Conservation (phyloP, 2,113 vertebrate species). For the Eudyptes chrysolophus region DNA sequence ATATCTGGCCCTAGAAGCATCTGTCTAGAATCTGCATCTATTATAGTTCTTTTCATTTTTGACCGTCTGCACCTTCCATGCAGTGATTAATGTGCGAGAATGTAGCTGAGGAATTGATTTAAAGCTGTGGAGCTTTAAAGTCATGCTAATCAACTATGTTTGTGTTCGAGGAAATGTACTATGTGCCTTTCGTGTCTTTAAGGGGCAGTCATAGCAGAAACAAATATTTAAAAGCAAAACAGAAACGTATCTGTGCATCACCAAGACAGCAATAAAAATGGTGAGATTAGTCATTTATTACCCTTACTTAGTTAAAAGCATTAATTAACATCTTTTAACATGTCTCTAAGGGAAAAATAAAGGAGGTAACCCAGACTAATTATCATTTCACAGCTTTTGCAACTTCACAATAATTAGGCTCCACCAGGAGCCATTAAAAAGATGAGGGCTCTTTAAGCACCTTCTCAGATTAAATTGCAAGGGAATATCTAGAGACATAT, state of each 20-base stretch:
- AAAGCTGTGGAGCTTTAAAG: not conserved
- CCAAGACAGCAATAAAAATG: not conserved
- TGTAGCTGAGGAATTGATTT: constrained; percentile 17
- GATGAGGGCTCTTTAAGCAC: not conserved
- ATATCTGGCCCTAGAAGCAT: not conserved
- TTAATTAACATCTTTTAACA: constrained; percentile 24
- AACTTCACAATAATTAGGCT: not conserved
- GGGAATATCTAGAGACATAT: not conserved
- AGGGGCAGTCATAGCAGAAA: not conserved
- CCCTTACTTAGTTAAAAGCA: constrained; percentile 13
- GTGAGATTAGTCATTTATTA: not conserved
- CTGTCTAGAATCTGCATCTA: not conserved
- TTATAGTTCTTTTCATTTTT: not conserved
- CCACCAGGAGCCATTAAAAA: not conserved
- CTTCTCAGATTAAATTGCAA: not conserved
- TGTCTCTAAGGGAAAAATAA: not conserved
- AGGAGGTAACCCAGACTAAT: not conserved
- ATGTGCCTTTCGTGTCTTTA: not conserved
- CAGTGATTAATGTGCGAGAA: constrained; percentile 6
- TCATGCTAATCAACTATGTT: not conserved
- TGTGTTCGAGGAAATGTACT: not conserved
- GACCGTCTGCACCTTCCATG: not conserved
- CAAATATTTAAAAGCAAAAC: not conserved
- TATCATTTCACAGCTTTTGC: constrained; percentile 4
- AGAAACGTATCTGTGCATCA: not conserved